Percentiles rank a stretch among this genome's conserved stretches.
Evolutionary conservation across 2,797 vertebrate genomes (phyloP).

Genomic region (Malacoctenus gilli): DNA sequence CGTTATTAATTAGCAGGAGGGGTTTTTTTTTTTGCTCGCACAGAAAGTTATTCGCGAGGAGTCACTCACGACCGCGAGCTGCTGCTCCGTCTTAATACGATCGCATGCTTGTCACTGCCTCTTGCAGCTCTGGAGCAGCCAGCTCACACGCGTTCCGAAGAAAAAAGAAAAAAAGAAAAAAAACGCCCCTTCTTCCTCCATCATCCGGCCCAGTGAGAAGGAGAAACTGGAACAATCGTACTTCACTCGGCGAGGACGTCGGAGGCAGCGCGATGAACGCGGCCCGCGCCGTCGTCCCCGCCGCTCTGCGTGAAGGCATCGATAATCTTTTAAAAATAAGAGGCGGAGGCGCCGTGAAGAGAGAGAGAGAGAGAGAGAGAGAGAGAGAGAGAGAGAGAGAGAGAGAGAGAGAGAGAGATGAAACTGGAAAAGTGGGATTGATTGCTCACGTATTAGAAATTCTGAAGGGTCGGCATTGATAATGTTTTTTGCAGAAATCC

Average conservation of each 20-base stretch:
- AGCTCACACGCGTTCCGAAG: no score
- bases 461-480: background rate
- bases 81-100: constrained; percentile 32
- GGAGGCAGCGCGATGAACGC: background rate
- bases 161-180: background rate
- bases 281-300: background rate
- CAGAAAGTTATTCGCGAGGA: no score
- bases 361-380: no score
- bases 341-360: no score
- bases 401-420: no score
- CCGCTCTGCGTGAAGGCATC: background rate
- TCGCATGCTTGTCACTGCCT: background rate
- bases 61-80: constrained; percentile 32
- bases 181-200: background rate
- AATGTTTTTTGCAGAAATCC: background rate
- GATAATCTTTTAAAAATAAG: background rate
- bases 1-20: constrained; percentile 39
- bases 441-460: constrained; percentile 9
- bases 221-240: background rate
- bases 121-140: no score
- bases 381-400: no score
- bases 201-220: background rate
- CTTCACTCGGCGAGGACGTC: background rate
- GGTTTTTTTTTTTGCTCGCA: no score
- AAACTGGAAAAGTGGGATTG: background rate